A percentile compares a stretch with the other conserved stretches of the same genome.
phyloP scores from a whole-genome alignment of 2,113 vertebrate species.

The Platanista minor region DNA sequence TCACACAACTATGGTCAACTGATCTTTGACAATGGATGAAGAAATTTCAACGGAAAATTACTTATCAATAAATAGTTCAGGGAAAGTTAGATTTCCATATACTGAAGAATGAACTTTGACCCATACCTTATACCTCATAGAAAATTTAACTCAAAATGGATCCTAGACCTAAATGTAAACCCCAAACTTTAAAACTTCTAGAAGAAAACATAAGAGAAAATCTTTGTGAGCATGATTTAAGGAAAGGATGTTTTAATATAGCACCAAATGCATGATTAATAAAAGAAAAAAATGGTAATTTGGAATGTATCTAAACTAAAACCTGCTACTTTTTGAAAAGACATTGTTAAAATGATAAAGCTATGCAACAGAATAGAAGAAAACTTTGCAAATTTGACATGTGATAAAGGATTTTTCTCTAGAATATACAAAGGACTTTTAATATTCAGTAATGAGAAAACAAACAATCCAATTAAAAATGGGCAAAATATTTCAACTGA shows the following conservation, averaged over 20 bases:
- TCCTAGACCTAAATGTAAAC: background rate
- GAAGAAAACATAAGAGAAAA: background rate
- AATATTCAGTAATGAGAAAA: background rate
- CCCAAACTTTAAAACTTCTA: background rate
- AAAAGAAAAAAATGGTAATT: background rate
- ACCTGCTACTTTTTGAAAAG: background rate
- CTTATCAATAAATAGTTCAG: background rate
- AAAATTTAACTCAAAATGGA: background rate
- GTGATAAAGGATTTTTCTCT: background rate
- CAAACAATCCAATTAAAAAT: background rate
- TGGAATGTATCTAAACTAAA: background rate
- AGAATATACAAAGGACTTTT: background rate
- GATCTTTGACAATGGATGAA: background rate
- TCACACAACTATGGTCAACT: background rate
- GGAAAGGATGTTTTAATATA: background rate
- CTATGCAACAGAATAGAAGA: background rate
- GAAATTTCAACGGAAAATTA: background rate
- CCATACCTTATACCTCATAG: background rate
- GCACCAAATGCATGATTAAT: background rate
- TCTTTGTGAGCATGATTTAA: background rate
- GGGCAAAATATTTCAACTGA: background rate
- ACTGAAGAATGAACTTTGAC: background rate
- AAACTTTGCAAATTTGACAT: background rate
- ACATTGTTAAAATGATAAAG: background rate
- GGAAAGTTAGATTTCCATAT: background rate